Base-by-base conservation (phyloP, 2,113 vertebrate species). In the Anser brachyrhynchus region DNA sequence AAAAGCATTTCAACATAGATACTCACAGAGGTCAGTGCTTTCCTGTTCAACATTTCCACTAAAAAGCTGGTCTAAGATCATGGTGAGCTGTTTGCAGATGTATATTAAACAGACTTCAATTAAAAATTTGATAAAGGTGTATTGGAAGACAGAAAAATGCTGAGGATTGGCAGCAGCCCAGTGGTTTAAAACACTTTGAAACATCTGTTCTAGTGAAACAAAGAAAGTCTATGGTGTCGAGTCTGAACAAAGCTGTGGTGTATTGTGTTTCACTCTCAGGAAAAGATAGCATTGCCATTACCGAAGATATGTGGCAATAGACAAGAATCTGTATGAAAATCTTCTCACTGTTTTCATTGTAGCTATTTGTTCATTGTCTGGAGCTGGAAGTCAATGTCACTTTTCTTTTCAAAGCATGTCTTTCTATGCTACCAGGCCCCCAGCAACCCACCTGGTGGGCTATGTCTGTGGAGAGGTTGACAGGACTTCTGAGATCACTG, bases 151-250 rank as follows among this genome's bases (percentile, higher is more conserved):
- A 83, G 58, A 69, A 84, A 84, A 96, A 49, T 41, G 64, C 26
- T 78, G 66, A 76, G 29, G 33, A 46, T 72, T 91, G 92, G 85
- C 75, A 95, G 58, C 35, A 92, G 28, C 15, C 87, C 82, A 69
- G 8, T 35, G 35, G 15, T 78, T 94, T 87, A 78, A 87, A 95
- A 89, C 41, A 74, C 78, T 91, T 82, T 65, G 62, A 87, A 89
- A 83, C 74, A 95, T 78, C 87, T 93, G 70, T 65, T 82, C 20
- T 17, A 15, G 62, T 55, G 22, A 81, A 61, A 93, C n/a, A 95
- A 87, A 79, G 71, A 28, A 79, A 88, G 52, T 77, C 88, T 89
- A 9, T 29, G 44, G 64, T 64, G 54, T 84, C 69, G 64, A 81
- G 22, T 43, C 52, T 61, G 43, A 93, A 67, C 57, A 82, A 92